A percentile compares a stretch with the other conserved stretches of the same genome.
phyloP scores from a whole-genome alignment of 2,113 vertebrate genomes.

The Kryptolebias marmoratus region DNA sequence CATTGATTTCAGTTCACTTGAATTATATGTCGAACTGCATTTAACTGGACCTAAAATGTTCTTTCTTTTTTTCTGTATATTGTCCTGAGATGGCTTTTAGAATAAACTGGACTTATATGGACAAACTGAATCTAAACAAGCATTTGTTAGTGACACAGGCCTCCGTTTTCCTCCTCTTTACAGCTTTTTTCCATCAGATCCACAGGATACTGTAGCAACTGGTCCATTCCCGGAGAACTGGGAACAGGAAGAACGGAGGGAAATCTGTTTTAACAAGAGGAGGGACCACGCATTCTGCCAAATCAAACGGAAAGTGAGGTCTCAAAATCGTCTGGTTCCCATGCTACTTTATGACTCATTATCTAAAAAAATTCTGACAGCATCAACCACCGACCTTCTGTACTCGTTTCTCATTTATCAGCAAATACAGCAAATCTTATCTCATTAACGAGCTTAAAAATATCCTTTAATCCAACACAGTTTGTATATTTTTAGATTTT shows the following conservation, averaged over 20 bases:
- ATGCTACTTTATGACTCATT: background rate
- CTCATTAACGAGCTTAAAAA: background rate
- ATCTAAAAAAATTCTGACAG: background rate
- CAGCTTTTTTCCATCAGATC: background rate
- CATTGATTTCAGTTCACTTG: too few relatives aligned
- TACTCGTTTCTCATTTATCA: background rate
- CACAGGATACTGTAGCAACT: background rate
- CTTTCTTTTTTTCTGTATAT: background rate
- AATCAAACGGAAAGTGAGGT: slow-evolving; percentile 10
- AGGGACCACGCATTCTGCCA: background rate
- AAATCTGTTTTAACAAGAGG: slow-evolving; percentile 17
- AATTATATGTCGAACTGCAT: too few relatives aligned
- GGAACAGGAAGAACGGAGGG: background rate
- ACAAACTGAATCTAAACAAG: background rate
- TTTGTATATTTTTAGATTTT: too few relatives aligned
- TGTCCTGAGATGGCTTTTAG: background rate
- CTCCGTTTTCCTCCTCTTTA: background rate
- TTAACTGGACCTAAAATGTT: too few relatives aligned
- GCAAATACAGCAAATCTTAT: background rate
- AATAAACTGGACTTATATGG: background rate
- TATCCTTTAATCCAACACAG: background rate
- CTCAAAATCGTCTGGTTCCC: slow-evolving; percentile 10
- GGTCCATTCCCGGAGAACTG: background rate
- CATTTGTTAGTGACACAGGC: background rate
- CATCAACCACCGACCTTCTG: background rate